Evolutionary conservation across 2,888 invertebrate species (phyloP).

Genomic region (Pseudococcus longispinus): DNA sequence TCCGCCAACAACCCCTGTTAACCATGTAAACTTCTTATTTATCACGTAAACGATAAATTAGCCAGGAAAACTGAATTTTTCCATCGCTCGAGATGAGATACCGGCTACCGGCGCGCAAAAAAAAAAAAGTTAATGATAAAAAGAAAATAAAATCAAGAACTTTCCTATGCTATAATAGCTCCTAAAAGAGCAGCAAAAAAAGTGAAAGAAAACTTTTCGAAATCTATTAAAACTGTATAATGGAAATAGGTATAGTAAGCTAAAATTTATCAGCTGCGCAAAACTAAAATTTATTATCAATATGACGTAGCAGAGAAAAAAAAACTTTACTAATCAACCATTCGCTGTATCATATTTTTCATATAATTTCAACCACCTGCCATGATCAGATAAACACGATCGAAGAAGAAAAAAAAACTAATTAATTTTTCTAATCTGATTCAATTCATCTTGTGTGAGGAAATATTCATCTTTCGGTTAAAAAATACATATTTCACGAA

Average conservation of each 20-base stretch:
- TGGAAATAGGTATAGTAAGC: conserved; percentile 6
- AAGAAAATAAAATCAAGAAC: conserved; percentile 11
- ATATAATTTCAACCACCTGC: not conserved
- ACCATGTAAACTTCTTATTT: conserved; percentile 4
- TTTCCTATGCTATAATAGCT: not conserved
- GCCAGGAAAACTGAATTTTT: not conserved
- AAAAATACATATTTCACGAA: not conserved
- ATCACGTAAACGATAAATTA: conserved; percentile 6
- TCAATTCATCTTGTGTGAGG: not conserved
- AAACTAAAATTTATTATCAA: conserved; percentile 1
- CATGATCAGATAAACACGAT: not conserved
- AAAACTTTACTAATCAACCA: conserved; percentile 1
- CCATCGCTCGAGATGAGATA: not conserved
- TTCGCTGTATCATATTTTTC: not conserved
- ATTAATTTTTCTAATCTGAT: not conserved
- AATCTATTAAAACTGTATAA: conserved; percentile 16
- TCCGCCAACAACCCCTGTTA: not conserved
- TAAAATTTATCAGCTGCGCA: not conserved
- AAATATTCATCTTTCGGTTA: not conserved
- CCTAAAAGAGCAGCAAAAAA: not conserved
- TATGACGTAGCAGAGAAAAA: not conserved
- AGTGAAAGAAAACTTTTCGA: not conserved
- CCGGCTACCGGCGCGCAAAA: not conserved
- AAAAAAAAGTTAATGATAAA: conserved; percentile 9
- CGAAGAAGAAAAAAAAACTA: not conserved